Base-by-base conservation (phyloP, 1,140 invertebrate genomes). In the Probaryconus sp. region DNA sequence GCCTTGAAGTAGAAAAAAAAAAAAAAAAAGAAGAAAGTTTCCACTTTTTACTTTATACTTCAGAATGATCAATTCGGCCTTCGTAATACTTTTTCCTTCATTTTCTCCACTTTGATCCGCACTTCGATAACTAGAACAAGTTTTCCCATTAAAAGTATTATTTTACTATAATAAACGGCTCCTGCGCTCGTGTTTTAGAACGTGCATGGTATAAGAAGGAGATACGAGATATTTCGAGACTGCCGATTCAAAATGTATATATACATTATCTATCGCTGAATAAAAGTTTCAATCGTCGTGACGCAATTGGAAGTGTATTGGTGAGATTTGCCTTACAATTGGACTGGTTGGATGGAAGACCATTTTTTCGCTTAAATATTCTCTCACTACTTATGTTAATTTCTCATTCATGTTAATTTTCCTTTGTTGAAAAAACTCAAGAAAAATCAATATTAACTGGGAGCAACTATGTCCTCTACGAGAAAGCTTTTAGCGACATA, bases 101-200 rank as follows among this genome's bases (percentile, higher is more conserved):
- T 65, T 60, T 63, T 70, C 72, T 70, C 70, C 38, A 47, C 40
- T 56, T 72, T 63, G 45, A 71, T 68, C 61, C 61, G 47, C 42
- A 50, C 53, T 68, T 71, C 56, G 42, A 71, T 68, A 74, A 78
- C 70, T 53, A 17, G 65, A 68, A 71, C 76, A 78, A 78, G 70
- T 75, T 78, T 75, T 74, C 58, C 71, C 71, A 78, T 78, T 78
- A 78, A 75, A 78, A 78, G 70, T 78, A 75, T 78, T 75, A 77
- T 69, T 72, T 72, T 63, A 73, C 70, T 61, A 67, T 73, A 67
- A 67, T 67, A 61, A 61, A 73, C 56, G 53, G 31, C 26, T 35
- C 10, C 40, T 40, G 6, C 33, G 26, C 47, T 65, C 37, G 35
- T 35, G 38, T 47, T 64, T 50, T 20, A 35, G 38, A 31, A 72